Base-by-base conservation (phyloP, 2,797 vertebrate genomes). In the Esox lucius region DNA sequence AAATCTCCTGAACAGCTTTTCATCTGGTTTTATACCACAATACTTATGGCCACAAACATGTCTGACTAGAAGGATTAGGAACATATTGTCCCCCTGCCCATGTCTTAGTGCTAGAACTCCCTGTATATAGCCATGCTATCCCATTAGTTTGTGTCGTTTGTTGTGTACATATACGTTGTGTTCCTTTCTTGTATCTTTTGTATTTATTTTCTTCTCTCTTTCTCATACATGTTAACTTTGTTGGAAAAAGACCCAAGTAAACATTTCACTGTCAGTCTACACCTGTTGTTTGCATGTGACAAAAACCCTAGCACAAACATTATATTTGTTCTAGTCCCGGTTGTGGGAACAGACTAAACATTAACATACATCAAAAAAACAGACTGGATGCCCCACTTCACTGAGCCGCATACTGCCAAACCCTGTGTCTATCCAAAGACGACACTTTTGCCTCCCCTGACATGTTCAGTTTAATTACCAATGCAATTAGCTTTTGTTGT, bases 1-100 rank as follows among this genome's bases (percentile, higher is more conserved):
- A 77, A 75, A 87, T 81, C 59, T 73, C 56, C 19, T 59, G 33
- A 46, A 24, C 1, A 19, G 6, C 71, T 56, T 71, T 80, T 78
- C 73, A 79, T 83, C 81, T 67, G 68, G 66, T 80, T 70, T 24
- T 12, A 33, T 42, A 31, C 28, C 28, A 3, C 3, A 31, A 31
- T 31, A 33, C 24, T 11, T 61, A 61, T 17, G 73, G 71, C 49
- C 5, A 66, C 68, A 75, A 77, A 84, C 51, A 72, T 49, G 83
- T 80, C 70, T 61, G 82, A 49, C 59, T 71, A 13, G 33, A 22
- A 19, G 51, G 78, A 77, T 49, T 7, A 26, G n/a, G 7, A 49
- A 69, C 2, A 11, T 42, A 42, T 42, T 42, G n/a, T 42, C 11
- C 3, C 42, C 42, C 9, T 11, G 12, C 42, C 12, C 42, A 46